Evolutionary conservation across 2,797 vertebrate genomes (phyloP), one percentile per base, ranked within the genome.

Genomic region (Remorina albescens): DNA sequence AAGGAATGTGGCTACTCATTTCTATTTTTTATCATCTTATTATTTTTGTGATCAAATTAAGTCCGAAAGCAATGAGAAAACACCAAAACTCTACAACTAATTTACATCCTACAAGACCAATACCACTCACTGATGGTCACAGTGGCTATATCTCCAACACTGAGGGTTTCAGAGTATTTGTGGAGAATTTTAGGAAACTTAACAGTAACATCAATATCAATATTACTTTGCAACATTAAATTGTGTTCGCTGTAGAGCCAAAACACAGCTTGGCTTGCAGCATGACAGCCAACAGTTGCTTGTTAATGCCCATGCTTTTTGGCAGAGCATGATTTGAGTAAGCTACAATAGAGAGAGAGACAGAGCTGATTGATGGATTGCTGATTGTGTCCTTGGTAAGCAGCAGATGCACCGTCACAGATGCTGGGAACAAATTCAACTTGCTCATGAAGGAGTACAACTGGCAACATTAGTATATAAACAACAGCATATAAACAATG

Each of bases 331-430:
- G 73, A 70, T 82, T 69, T 58, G 85, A 71, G 79, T 86, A 83
- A 80, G 75, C 77, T 80, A 78, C 70, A 51, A 78, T 76, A 74
- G 73, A 73, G 72, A n/a, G n/a, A n/a, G n/a, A n/a, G n/a, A n/a
- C n/a, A 66, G 67, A 64, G 49, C 47, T 92, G 91, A 93, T 89
- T 91, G 91, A 91, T 90, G 81, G 86, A 88, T 86, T 58, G 65
- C 85, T 92, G 91, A 92, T 91, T 89, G 84, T 90, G 81, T 91
- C 88, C 86, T 87, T 80, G 79, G 78, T 88, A 90, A 81, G 82
- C 86, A 91, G 84, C 91, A 94, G 90, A 92, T 92, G 92, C 88
- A 88, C 72, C 37, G 10, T 87, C 89, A 89, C 89, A 93, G 90
- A 92, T 91, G 89, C 86, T 91, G 62, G 63, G 78, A 86, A 85